These are phyloP conservation scores for Nothobranchius kuhntae DNA, from an alignment of 2,113 vertebrate genomes.

Conservation along the genomic window DNA sequence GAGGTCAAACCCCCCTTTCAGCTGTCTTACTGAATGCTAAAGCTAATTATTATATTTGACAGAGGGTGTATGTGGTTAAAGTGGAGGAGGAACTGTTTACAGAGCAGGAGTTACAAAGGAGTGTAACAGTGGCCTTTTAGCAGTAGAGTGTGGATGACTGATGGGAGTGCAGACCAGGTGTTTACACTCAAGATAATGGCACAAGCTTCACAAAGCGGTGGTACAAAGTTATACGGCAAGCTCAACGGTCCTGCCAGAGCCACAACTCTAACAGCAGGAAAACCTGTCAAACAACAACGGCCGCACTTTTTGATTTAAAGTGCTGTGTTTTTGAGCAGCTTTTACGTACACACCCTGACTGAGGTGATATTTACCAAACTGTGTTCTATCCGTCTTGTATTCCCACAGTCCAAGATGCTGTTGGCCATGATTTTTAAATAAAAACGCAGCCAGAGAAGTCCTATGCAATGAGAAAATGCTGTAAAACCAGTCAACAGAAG, in stretches of 20 bases:
- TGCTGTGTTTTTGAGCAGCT: not conserved
- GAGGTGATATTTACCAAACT: constrained; percentile 16
- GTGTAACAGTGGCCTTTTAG: not conserved
- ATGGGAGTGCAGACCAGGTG: constrained; percentile 23
- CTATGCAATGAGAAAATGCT: not conserved
- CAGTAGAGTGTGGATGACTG: constrained; percentile 17
- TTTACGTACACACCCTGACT: not conserved
- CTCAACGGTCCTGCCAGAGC: constrained; percentile 12
- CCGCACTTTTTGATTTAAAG: constrained; percentile 1
- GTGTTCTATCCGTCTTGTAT: constrained; percentile 4
- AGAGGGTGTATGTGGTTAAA: constrained; percentile 5
- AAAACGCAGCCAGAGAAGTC: not conserved
- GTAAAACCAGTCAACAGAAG: not conserved
- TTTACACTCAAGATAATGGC: constrained; percentile 28
- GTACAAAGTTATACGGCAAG: constrained; percentile 21
- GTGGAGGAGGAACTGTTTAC: constrained; percentile 15
- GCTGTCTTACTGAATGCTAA: not conserved
- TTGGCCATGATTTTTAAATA: constrained; percentile 1
- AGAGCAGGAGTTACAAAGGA: not conserved
- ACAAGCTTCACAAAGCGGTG: not conserved
- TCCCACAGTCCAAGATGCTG: constrained; percentile 1
- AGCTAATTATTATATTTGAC: not conserved
- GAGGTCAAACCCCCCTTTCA: not conserved
- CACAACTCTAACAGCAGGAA: constrained; percentile 4
- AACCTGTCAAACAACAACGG: constrained; percentile 15